Evolutionary conservation across 2,888 invertebrate genomes (phyloP), one percentile per base, ranked within the genome.

Genomic region (Meganola albula): DNA sequence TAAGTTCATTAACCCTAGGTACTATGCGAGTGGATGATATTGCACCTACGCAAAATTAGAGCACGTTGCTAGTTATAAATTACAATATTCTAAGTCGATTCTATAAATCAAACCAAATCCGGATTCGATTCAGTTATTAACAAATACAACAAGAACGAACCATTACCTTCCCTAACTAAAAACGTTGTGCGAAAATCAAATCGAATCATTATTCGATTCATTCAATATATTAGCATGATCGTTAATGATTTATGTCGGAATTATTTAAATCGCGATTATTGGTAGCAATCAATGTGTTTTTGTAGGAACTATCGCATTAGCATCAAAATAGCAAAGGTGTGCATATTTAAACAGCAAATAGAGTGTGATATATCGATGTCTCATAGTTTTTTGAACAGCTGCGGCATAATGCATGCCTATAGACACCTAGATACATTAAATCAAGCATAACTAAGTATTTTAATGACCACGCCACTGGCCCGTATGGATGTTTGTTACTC

Each of bases 201-300:
- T 63, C 46, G 53, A 53, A 53, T 54, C 49, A 42, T 49, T 46
- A 54, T 57, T 58, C 58, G 43, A 55, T 58, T n/a, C n/a, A n/a
- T n/a, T n/a, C n/a, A 55, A 54, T 55, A 39, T 61, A 66, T 68
- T 64, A 62, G 57, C 65, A 63, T 63, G 58, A 66, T 65, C 61
- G 55, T 55, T 37, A 40, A 62, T 75, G 78, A 79, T 80, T 72
- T 68, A 82, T 80, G 42, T 43, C 38, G 45, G 41, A 74, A 78
- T 75, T 79, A 80, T 82, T 71, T 61, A 73, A 74, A 76, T 53
- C 37, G 30, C 36, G 37, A 45, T 52, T 60, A 73, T 73, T 67
- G 75, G 71, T 71, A 65, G 37, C 60, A 57, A 65, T 69, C 69
- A 67, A 72, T 66, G 54, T 53, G 57, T 72, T 70, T 68, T 70